Evolutionary conservation across 2,113 vertebrate species (phyloP).

Genomic region (Rhagologus leucostigma): DNA sequence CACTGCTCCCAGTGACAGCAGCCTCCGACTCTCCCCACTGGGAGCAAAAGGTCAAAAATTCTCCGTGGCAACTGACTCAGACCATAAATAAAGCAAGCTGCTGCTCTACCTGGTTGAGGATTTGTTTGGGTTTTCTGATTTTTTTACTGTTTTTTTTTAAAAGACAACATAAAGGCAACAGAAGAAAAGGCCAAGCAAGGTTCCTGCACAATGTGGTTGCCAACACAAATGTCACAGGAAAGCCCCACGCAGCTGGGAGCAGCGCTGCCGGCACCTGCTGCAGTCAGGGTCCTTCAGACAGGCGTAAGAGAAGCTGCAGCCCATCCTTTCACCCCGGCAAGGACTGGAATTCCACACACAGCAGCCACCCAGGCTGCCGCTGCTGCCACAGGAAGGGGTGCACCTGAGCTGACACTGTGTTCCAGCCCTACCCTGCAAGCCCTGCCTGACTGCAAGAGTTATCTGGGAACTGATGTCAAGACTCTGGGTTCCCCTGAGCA

Average conservation of each 20-base stretch:
- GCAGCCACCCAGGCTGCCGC: not conserved
- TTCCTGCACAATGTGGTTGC: rapidly evolving
- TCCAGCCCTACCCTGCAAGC: not conserved
- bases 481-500: rapidly evolving
- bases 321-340: not conserved
- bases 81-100: rapidly evolving
- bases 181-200: not conserved
- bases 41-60: not conserved
- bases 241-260: not conserved
- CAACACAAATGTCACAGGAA: not conserved
- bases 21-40: rapidly evolving
- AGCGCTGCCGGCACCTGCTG: not conserved
- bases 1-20: rapidly evolving
- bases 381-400: too few relatives aligned
- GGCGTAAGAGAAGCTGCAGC: not conserved
- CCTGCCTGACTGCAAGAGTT: not conserved
- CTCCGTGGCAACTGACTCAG: not conserved
- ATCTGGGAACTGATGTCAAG: not conserved
- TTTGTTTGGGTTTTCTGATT: too few relatives aligned
- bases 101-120: not conserved
- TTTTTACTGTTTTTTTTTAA: not conserved
- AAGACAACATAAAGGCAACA: not conserved
- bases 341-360: not conserved
- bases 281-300: not conserved
- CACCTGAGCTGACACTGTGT: not conserved